Percentiles rank a stretch among this genome's conserved stretches.
phyloP scores from a whole-genome alignment of 2,888 invertebrate species.

The Colletes collaris region DNA sequence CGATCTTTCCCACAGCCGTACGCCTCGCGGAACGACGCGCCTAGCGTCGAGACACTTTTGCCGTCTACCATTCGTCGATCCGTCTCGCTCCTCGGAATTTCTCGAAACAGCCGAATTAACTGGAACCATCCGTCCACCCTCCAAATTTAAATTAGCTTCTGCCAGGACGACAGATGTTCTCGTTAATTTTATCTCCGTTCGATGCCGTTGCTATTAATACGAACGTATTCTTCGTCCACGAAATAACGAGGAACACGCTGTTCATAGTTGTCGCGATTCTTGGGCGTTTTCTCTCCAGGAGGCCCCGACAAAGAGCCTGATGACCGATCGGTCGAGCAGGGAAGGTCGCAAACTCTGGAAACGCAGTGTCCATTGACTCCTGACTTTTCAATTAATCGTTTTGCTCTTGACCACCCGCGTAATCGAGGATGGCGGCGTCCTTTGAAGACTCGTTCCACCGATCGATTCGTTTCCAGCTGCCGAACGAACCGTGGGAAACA shows the following conservation, averaged over 20 bases:
- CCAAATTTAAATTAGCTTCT: neutral
- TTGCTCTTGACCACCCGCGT: conserved; percentile 41
- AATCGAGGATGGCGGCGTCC: conserved; percentile 44
- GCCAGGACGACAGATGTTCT: no score
- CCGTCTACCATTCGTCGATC: conserved; percentile 8
- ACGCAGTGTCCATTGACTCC: conserved; percentile 51
- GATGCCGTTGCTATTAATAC: no score
- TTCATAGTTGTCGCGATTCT: no score
- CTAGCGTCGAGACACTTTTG: conserved; percentile 14
- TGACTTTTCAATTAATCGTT: conserved; percentile 55
- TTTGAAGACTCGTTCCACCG: conserved; percentile 35
- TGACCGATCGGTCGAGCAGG: neutral
- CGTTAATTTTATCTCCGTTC: no score
- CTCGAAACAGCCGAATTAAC: neutral
- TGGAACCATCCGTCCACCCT: neutral
- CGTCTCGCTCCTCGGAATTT: conserved; percentile 6
- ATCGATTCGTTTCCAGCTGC: conserved; percentile 35
- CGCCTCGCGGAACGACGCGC: conserved; percentile 11
- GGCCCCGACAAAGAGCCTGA: neutral
- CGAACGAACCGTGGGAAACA: conserved; percentile 45
- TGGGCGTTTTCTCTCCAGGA: neutral
- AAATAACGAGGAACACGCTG: no score
- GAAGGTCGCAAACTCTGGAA: conserved; percentile 43
- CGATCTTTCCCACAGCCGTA: conserved; percentile 64
- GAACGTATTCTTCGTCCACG: no score